phyloP scores from a whole-genome alignment of 2,888 invertebrate genomes.

The Ichneumoninae sp. region DNA sequence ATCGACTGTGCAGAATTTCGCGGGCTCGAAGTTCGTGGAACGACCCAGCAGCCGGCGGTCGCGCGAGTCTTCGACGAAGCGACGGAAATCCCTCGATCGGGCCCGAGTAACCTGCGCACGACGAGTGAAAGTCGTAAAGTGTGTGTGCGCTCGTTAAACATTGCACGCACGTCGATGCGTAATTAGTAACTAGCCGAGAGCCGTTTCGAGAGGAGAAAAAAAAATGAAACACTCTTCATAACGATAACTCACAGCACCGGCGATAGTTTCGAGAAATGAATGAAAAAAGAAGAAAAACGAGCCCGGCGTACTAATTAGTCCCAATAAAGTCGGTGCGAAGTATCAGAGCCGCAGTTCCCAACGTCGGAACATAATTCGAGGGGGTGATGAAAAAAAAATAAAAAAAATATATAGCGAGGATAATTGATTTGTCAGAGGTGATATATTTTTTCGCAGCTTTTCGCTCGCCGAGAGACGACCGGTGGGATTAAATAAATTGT shows the following conservation, averaged over 20 bases:
- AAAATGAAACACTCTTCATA: slow-evolving; percentile 11
- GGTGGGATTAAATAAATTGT: slow-evolving; percentile 44
- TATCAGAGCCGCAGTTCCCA: too few relatives aligned
- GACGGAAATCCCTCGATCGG: slow-evolving; percentile 27
- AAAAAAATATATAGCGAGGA: not conserved
- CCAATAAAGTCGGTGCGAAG: not conserved
- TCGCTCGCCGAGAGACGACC: not conserved
- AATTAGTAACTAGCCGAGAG: slow-evolving; percentile 63
- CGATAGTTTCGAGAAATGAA: slow-evolving; percentile 26
- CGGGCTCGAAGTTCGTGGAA: not conserved
- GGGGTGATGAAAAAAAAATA: not conserved
- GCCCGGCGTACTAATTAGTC: slow-evolving; percentile 1
- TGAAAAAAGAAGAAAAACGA: not conserved
- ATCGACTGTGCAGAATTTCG: not conserved
- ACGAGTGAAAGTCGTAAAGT: slow-evolving; percentile 65
- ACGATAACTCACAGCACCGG: slow-evolving; percentile 20
- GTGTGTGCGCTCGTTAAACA: slow-evolving; percentile 67
- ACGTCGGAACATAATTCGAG: not conserved
- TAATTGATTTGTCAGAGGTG: slow-evolving; percentile 38
- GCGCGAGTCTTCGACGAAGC: not conserved
- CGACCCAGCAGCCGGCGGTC: not conserved
- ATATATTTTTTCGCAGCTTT: slow-evolving; percentile 16
- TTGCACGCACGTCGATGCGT: slow-evolving; percentile 67
- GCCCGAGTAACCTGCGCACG: slow-evolving; percentile 2
- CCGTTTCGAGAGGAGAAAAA: slow-evolving; percentile 2